A percentile compares a stretch with the other conserved stretches of the same genome.
phyloP scores from a whole-genome alignment of 2,888 invertebrate genomes.

The Macrophya alboannulata region DNA sequence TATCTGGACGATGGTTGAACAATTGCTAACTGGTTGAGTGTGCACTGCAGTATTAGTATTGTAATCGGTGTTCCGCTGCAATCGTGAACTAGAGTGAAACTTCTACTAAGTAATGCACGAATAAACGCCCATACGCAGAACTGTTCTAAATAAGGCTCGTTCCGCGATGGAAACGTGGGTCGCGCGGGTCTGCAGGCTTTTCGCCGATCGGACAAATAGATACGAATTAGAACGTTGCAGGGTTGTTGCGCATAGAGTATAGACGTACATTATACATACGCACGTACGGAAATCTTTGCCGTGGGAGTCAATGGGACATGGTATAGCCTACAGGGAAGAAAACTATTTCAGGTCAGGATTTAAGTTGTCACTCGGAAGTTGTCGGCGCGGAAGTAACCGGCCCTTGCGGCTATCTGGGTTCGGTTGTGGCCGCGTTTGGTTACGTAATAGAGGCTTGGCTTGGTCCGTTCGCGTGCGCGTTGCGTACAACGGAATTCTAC shows the following conservation, averaged over 20 bases:
- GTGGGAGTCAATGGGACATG: conserved; percentile 25
- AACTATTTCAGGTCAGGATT: conserved; percentile 15
- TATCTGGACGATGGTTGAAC: not conserved
- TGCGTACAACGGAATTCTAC: conserved; percentile 37
- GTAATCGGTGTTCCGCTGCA: conserved; percentile 24
- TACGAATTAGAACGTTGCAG: conserved; percentile 45
- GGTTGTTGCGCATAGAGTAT: conserved; percentile 42
- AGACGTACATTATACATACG: conserved; percentile 5
- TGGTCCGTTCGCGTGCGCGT: not conserved
- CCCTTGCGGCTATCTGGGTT: conserved; percentile 19
- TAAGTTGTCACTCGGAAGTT: conserved; percentile 43
- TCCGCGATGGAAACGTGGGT: conserved; percentile 49
- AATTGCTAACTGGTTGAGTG: not conserved
- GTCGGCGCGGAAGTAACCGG: conserved; percentile 16
- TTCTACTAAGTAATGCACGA: conserved; percentile 31
- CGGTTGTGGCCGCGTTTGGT: not conserved
- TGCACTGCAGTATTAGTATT: not conserved
- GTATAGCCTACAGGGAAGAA: not conserved
- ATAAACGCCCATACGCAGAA: conserved; percentile 51
- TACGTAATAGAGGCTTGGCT: conserved; percentile 9
- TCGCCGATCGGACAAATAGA: conserved; percentile 52
- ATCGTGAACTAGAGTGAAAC: conserved; percentile 34
- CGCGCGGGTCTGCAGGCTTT: conserved; percentile 29
- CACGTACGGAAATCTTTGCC: conserved; percentile 4
- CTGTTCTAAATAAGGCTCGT: conserved; percentile 52